Percentiles rank a stretch among this genome's conserved stretches.
These are phyloP conservation scores for Cantharis nigra DNA, from an alignment of 2,888 invertebrate species.

Conservation along the genomic window DNA sequence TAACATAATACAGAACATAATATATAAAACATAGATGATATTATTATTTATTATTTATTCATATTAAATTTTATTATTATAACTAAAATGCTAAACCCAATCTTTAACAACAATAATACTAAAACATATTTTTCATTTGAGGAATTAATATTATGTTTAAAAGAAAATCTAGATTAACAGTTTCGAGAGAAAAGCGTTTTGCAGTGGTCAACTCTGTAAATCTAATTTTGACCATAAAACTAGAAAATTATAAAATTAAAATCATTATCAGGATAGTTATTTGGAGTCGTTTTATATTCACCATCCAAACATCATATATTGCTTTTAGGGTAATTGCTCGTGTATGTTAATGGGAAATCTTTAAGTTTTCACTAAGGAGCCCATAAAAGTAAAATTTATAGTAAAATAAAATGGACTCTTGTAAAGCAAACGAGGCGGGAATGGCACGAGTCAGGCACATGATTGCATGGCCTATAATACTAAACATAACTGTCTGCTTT, in stretches of 20 bases:
- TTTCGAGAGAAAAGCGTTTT: too few species aligned
- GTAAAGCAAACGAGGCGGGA: slow-evolving; percentile 30
- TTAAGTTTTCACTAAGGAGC: slow-evolving; percentile 2
- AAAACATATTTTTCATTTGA: too few species aligned
- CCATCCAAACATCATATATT: neutral
- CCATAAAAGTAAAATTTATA: slow-evolving; percentile 30
- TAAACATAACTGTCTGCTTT: slow-evolving; percentile 32
- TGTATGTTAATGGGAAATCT: neutral
- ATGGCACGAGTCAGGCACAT: slow-evolving; percentile 28
- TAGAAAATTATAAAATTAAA: neutral
- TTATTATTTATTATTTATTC: too few species aligned
- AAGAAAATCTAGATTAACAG: too few species aligned
- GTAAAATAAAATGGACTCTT: slow-evolving; percentile 23
- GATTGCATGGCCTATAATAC: slow-evolving; percentile 28
- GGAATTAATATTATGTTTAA: too few species aligned
- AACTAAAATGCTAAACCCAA: too few species aligned
- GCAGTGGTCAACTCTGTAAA: too few species aligned
- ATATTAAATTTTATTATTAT: too few species aligned
- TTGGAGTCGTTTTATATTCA: neutral
- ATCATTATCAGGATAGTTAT: neutral
- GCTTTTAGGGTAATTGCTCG: neutral
- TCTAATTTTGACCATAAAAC: neutral
- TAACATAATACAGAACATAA: too few species aligned
- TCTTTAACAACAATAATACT: too few species aligned
- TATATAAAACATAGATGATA: too few species aligned